A percentile compares a stretch with the other conserved stretches of the same genome.
Conservation (phyloP, 2,797 vertebrate genomes). For the Danio kyathit region DNA sequence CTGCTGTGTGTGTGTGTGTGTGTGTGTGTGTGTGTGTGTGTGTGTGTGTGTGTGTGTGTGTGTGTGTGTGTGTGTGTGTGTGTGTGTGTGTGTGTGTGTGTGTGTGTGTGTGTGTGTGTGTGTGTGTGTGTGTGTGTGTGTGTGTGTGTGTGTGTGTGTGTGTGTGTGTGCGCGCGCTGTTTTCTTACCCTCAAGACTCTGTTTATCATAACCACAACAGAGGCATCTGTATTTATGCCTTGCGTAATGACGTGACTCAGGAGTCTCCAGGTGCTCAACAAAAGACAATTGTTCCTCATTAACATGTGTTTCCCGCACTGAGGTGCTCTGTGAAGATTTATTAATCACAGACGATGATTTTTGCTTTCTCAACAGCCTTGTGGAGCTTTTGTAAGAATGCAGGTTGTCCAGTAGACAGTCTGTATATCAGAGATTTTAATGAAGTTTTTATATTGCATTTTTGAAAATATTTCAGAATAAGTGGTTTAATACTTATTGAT, state of each 20-base stretch:
- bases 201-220: conserved; percentile 22
- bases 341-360: neutral
- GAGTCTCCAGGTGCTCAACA: conserved; percentile 31
- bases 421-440: too few species aligned
- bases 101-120: neutral
- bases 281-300: conserved; percentile 19
- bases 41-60: neutral
- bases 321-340: conserved; percentile 12
- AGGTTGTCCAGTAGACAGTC: neutral
- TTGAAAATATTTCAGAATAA: neutral
- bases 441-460: neutral
- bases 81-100: neutral
- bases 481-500: neutral
- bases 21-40: neutral
- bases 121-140: neutral
- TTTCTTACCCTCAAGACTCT: conserved; percentile 5
- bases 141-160: neutral
- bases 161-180: neutral
- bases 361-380: neutral
- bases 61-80: neutral
- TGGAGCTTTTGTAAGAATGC: neutral
- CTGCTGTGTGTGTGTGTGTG: neutral
- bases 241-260: conserved; percentile 20
- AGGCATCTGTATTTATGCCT: conserved; percentile 32
- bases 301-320: conserved; percentile 15